These are phyloP conservation scores for Eidolon dupreanum DNA, from an alignment of 2,797 vertebrate genomes.

Conservation along the genomic window DNA sequence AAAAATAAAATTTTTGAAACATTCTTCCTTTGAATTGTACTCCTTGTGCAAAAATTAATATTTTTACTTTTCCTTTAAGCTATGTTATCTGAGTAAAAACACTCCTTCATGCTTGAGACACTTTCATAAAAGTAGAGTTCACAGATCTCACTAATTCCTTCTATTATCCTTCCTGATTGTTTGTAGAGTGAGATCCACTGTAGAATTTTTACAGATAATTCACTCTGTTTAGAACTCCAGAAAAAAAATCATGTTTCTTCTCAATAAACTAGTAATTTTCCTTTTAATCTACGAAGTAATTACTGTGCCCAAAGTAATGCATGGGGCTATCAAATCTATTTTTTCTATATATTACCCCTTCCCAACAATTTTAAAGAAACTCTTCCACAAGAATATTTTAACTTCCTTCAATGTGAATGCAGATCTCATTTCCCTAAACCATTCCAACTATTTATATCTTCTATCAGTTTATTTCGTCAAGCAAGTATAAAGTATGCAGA, in stretches of 20 bases:
- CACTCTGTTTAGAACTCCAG: background rate
- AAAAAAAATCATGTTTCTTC: constrained; percentile 17
- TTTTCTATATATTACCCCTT: background rate
- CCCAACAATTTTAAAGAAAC: constrained; percentile 37
- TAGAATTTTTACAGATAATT: background rate
- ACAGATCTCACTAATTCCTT: background rate
- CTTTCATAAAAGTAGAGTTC: background rate
- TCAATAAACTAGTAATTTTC: background rate
- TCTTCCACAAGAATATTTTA: constrained; percentile 35
- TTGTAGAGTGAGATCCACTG: background rate
- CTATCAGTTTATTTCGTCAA: constrained; percentile 21
- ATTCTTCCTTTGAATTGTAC: background rate
- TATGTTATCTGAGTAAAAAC: constrained; percentile 13
- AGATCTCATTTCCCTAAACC: constrained; percentile 27
- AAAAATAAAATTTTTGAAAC: background rate
- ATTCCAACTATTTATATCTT: constrained; percentile 54
- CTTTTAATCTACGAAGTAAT: background rate
- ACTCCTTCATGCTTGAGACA: background rate
- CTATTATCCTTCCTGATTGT: background rate
- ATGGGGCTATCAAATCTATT: background rate
- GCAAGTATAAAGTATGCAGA: constrained; percentile 56
- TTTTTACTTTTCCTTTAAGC: constrained; percentile 9
- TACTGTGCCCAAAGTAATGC: background rate
- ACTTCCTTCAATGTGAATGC: background rate
- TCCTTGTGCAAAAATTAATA: background rate